These are phyloP conservation scores for Hirtodrosophila confusa DNA, from an alignment of 2,888 invertebrate genomes.

Conservation along the genomic window DNA sequence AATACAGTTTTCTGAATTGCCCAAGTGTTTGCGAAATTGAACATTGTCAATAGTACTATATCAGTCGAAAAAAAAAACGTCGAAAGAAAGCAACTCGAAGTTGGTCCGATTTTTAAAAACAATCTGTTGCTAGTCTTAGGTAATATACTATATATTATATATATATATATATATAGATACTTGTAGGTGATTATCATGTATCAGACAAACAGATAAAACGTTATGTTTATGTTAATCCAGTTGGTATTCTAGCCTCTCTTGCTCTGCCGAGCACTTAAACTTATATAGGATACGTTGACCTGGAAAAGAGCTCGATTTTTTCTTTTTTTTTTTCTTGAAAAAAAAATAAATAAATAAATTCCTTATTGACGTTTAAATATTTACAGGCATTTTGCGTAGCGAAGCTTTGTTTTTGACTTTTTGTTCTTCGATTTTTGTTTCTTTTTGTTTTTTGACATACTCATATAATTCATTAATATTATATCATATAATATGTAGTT, in stretches of 20 bases:
- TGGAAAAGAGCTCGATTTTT: conserved; percentile 54
- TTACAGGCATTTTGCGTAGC: conserved; percentile 76
- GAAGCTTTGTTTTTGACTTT: conserved; percentile 47
- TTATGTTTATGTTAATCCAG: conserved; percentile 6
- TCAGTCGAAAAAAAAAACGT: conserved; percentile 25
- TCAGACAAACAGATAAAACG: conserved; percentile 44
- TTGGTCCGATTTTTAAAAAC: conserved; percentile 50
- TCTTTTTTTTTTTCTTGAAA: neutral
- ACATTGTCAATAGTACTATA: conserved; percentile 24
- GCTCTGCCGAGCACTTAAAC: conserved; percentile 32
- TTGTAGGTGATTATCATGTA: conserved; percentile 40
- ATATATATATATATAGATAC: conserved; percentile 7
- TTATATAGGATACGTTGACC: conserved; percentile 52
- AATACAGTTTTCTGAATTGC: too few relatives aligned
- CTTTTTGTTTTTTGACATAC: conserved; percentile 28
- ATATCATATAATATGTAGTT: conserved; percentile 17
- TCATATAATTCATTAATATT: conserved; percentile 45
- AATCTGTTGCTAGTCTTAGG: conserved; percentile 27
- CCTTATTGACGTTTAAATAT: conserved; percentile 58
- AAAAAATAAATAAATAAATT: conserved; percentile 24
- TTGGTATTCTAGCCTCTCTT: conserved; percentile 30
- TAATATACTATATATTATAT: conserved; percentile 2
- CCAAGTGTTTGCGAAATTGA: conserved; percentile 4
- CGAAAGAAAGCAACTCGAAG: conserved; percentile 19
- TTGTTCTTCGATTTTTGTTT: conserved; percentile 21